Conservation (phyloP, 2,113 vertebrate genomes). For the Paramormyrops kingsleyae region DNA sequence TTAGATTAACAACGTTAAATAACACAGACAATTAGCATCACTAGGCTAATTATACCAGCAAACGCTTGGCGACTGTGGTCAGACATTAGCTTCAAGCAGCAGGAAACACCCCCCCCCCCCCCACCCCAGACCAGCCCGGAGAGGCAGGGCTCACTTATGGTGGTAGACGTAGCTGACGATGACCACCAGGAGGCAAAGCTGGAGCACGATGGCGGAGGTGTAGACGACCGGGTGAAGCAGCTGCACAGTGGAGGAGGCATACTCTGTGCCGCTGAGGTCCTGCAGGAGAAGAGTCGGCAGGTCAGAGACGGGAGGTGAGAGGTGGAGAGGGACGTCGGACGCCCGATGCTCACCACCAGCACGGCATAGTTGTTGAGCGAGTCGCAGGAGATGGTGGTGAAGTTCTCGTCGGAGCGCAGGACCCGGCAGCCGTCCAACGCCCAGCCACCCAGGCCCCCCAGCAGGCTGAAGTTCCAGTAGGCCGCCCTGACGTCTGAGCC, state of each 20-base stretch:
- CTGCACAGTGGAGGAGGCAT: slow-evolving; percentile 59
- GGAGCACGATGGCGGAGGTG: slow-evolving; percentile 71
- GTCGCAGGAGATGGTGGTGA: slow-evolving; percentile 84
- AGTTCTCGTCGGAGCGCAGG: slow-evolving; percentile 80
- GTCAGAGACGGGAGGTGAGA: background rate
- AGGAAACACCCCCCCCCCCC: background rate
- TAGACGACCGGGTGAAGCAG: slow-evolving; percentile 87
- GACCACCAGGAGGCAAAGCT: slow-evolving; percentile 73
- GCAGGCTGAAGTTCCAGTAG: slow-evolving; percentile 85
- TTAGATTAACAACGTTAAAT: background rate
- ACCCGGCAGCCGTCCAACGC: slow-evolving; percentile 82
- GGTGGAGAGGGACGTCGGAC: background rate
- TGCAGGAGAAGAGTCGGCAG: slow-evolving; percentile 33
- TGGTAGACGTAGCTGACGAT: slow-evolving; percentile 83
- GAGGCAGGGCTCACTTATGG: slow-evolving; percentile 69
- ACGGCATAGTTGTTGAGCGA: slow-evolving; percentile 88
- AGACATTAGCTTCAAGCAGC: background rate
- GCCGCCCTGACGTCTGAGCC: slow-evolving; percentile 82
- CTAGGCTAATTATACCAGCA: background rate
- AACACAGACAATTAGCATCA: background rate
- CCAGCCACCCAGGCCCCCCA: slow-evolving; percentile 86
- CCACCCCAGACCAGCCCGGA: background rate
- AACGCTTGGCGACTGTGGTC: background rate
- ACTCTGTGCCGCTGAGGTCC: slow-evolving; percentile 79
- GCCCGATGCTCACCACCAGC: slow-evolving; percentile 72